phyloP scores from a whole-genome alignment of 2,113 vertebrate genomes.

The Cranoglanis bouderius region DNA sequence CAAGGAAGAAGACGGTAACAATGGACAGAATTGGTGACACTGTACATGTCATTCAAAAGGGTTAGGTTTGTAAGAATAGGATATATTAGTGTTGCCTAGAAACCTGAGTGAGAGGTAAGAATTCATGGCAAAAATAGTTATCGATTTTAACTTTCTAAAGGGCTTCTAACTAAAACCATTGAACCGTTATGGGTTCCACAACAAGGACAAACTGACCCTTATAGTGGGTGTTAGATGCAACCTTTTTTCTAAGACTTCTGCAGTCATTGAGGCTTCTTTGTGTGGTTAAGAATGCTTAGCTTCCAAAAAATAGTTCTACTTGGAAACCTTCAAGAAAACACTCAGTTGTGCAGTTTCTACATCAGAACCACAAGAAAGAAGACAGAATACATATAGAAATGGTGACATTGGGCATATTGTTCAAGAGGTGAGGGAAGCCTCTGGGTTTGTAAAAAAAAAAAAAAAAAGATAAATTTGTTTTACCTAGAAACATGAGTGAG shows the following conservation, averaged over 20 bases:
- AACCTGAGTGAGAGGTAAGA: not conserved
- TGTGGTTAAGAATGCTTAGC: not conserved
- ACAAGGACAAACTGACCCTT: not conserved
- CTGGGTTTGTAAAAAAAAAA: not conserved
- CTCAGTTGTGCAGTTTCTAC: not conserved
- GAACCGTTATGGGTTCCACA: not conserved
- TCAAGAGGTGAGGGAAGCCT: not conserved
- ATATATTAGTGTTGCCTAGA: not conserved
- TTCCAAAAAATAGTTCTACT: not conserved
- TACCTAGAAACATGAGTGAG: not conserved
- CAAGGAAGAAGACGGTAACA: constrained; percentile 15
- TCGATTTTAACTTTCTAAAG: not conserved
- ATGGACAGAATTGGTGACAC: constrained; percentile 12
- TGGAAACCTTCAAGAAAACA: not conserved
- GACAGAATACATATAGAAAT: not conserved
- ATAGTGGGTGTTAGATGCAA: not conserved
- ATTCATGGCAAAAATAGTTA: not conserved
- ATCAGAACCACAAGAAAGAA: not conserved
- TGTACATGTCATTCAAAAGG: not conserved
- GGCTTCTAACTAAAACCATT: not conserved
- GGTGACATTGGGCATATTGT: not conserved
- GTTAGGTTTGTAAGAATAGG: not conserved
- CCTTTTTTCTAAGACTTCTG: not conserved
- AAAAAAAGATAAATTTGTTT: not conserved
- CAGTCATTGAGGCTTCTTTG: not conserved